These are phyloP conservation scores for Temnothorax unifasciatus DNA, from an alignment of 2,888 invertebrate species.

Conservation along the genomic window DNA sequence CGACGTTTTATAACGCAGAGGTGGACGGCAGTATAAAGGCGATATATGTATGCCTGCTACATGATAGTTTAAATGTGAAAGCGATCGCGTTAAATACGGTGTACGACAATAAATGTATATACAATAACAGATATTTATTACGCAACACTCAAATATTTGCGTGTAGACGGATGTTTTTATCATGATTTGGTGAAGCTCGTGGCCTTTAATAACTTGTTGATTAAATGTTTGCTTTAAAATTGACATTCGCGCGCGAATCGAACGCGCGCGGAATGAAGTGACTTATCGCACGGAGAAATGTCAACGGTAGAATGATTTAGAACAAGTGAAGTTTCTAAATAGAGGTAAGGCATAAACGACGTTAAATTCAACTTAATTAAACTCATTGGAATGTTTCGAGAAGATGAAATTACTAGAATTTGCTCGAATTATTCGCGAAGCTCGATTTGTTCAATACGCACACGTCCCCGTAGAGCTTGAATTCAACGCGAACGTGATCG, in stretches of 20 bases:
- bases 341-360: conserved; percentile 21
- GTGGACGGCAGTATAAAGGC: conserved; percentile 7
- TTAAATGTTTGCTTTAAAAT: conserved; percentile 50
- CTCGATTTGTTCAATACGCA: conserved; percentile 13
- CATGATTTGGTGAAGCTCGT: conserved; percentile 12
- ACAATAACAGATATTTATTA: conserved; percentile 50
- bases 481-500: conserved; percentile 17
- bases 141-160: conserved; percentile 44
- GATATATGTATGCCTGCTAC: conserved; percentile 11
- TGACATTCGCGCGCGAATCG: not conserved
- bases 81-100: conserved; percentile 42
- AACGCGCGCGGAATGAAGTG: not conserved
- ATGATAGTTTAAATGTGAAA: conserved; percentile 17
- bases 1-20: conserved; percentile 26
- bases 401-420: conserved; percentile 34
- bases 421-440: conserved; percentile 16
- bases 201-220: conserved; percentile 32
- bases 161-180: conserved; percentile 36
- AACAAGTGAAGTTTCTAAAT: conserved; percentile 8
- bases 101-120: conserved; percentile 13
- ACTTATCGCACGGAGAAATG: not conserved
- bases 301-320: not conserved
- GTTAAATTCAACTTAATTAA: conserved; percentile 30
- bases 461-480: not conserved
- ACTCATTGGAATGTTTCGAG: conserved; percentile 7